Evolutionary conservation across 1,140 invertebrate species (phyloP).

Genomic region (Euwallacea fornicatus): DNA sequence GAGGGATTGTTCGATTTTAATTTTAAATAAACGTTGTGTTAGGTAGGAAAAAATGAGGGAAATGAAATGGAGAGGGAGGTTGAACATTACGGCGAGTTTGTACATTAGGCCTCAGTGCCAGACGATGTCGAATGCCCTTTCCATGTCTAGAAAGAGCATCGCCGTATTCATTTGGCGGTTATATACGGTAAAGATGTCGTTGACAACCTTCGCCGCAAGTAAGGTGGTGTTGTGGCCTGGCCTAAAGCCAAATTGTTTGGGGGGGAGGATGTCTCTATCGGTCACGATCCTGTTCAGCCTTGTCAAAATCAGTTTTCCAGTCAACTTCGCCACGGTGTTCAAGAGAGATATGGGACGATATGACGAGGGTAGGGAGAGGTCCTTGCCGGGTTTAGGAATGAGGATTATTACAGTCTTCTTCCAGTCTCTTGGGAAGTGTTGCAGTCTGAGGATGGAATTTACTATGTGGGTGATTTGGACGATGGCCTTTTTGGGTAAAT

Average conservation of each 20-base stretch:
- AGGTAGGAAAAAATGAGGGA: conserved; percentile 43
- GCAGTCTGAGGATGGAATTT: conserved; percentile 41
- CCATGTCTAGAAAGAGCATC: conserved; percentile 43
- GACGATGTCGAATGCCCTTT: conserved; percentile 51
- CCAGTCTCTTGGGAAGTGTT: conserved; percentile 46
- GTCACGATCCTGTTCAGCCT: not conserved
- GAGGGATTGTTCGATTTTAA: conserved; percentile 35
- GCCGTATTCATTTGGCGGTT: conserved; percentile 32
- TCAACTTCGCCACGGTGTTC: conserved; percentile 44
- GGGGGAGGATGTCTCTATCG: not conserved
- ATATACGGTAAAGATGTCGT: conserved; percentile 12
- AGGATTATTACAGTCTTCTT: too few species aligned
- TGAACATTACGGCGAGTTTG: conserved; percentile 41
- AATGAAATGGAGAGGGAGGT: conserved; percentile 34
- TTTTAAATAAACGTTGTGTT: conserved; percentile 40
- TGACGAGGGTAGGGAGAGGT: conserved; percentile 31
- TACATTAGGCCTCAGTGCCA: conserved; percentile 48
- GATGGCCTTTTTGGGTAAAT: conserved; percentile 39
- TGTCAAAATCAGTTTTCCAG: conserved; percentile 45
- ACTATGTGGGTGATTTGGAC: conserved; percentile 39
- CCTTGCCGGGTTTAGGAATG: too few species aligned
- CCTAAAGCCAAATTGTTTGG: conserved; percentile 49
- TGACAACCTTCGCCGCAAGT: conserved; percentile 35
- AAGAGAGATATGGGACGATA: conserved; percentile 52
- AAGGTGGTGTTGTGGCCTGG: not conserved